A percentile compares a stretch with the other conserved stretches of the same genome.
Conservation (phyloP, 2,888 invertebrate genomes). For the Cenopis cana region DNA sequence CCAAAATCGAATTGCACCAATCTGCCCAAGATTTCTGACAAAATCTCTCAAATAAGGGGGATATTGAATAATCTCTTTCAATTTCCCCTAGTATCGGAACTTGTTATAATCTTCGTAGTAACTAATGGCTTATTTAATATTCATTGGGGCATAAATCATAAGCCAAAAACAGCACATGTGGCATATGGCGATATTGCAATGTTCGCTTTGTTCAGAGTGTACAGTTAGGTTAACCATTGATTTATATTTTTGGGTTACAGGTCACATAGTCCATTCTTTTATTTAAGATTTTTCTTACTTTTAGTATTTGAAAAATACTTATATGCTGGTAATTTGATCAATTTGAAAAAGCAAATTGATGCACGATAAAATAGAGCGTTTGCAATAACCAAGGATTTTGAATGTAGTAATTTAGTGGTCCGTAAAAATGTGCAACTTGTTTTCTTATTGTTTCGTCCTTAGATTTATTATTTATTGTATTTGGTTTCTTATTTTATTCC, state of each 20-base stretch:
- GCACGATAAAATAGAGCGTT: too few relatives aligned
- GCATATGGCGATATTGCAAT: constrained; percentile 34
- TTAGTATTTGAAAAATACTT: background rate
- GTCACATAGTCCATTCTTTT: background rate
- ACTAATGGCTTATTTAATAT: constrained; percentile 42
- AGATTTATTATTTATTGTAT: too few relatives aligned
- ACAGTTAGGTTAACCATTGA: background rate
- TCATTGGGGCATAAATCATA: constrained; percentile 42
- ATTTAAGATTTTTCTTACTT: background rate
- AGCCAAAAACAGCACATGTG: constrained; percentile 25
- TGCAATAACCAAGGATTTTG: too few relatives aligned
- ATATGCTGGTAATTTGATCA: too few relatives aligned
- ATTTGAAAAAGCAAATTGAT: background rate
- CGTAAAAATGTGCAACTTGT: too few relatives aligned
- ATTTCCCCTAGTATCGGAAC: constrained; percentile 50
- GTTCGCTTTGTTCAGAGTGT: constrained; percentile 17
- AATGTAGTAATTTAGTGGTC: too few relatives aligned
- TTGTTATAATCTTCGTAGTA: constrained; percentile 34
- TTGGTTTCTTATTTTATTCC: background rate
- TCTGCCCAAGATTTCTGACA: constrained; percentile 55
- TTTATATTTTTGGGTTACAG: background rate
- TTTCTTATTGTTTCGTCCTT: too few relatives aligned
- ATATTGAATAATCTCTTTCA: constrained; percentile 52
- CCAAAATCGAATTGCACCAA: constrained; percentile 56
- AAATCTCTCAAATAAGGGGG: constrained; percentile 54